Evolutionary conservation across 2,888 invertebrate species (phyloP), one percentile per base, ranked within the genome.

Genomic region (Parnassius glacialis): DNA sequence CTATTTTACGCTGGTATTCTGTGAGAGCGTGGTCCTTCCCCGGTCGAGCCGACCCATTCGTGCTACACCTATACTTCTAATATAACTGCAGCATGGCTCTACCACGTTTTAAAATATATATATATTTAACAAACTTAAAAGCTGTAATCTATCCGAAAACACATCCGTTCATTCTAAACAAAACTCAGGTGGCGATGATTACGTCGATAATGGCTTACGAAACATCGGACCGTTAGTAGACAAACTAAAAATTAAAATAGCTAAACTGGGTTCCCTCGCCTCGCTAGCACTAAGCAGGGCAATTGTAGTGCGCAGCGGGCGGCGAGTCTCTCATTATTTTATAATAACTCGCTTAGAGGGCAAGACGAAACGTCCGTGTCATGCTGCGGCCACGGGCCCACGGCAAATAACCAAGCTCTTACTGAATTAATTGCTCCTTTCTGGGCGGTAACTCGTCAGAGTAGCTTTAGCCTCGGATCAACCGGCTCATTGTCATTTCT

Each of bases 231-330:
- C 89, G 90, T 88, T 87, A 87, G 80, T 84, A 86, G 86, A 89
- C 90, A 91, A 90, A 90, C 90, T 87, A 87, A 90, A 90, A 90
- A 90, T 90, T 89, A 90, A 91, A 91, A 91, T 85, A 88, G 86
- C 86, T 89, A 90, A 90, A 88, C 89, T 88, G 84, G 79, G 81
- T 74, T 69, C 73, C 69, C 79, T 83, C 84, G 55, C 56, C 83
- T 80, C 82, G 83, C 79, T 80, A 75, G 84, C 83, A 81, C 86
- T 90, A 91, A 90, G 85, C 85, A 90, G 90, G 83, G 81, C 90
- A 89, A 90, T 91, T 91, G 91, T 91, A 77, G 83, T 69, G 72
- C 91, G 70, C 91, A 90, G 91, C 91, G 87, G 91, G 90, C 84
- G 90, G 88, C 79, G 78, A 79, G 79, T 74, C 85, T 89, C 87